These are phyloP conservation scores for Morone saxatilis DNA, from an alignment of 2,113 vertebrate genomes.

Conservation along the genomic window DNA sequence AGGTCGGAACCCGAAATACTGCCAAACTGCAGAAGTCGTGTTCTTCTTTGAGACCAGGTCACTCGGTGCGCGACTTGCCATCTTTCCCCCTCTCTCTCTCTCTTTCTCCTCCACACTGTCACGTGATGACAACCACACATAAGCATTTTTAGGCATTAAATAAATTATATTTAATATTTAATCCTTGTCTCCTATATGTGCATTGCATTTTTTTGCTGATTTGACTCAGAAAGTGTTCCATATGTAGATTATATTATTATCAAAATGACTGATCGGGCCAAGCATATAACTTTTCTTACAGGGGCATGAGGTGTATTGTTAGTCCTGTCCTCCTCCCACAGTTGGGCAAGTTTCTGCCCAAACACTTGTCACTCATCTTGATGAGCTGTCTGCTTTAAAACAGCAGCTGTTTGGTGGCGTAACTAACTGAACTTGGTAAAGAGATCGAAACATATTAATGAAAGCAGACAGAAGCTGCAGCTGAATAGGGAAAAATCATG, in stretches of 20 bases:
- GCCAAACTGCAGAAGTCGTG: no score
- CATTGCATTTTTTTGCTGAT: background rate
- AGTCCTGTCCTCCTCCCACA: background rate
- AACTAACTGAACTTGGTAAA: background rate
- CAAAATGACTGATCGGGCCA: background rate
- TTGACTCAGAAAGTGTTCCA: background rate
- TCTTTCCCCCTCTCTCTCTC: no score
- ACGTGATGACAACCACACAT: no score
- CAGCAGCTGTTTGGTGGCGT: background rate
- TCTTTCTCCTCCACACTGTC: no score
- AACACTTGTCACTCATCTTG: background rate
- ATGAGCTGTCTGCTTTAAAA: background rate
- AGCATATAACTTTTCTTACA: background rate
- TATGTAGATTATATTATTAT: background rate
- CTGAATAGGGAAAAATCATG: no score
- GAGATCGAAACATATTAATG: background rate
- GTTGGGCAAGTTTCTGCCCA: background rate
- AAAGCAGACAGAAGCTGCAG: background rate
- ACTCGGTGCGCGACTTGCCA: no score
- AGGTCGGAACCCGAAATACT: no score
- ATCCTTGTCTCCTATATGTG: no score
- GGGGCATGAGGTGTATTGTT: background rate
- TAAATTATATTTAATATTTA: no score
- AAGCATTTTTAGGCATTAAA: no score
- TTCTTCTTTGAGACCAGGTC: no score